Conservation (phyloP, 2,888 invertebrate genomes). For the Miltochrista miniata region DNA sequence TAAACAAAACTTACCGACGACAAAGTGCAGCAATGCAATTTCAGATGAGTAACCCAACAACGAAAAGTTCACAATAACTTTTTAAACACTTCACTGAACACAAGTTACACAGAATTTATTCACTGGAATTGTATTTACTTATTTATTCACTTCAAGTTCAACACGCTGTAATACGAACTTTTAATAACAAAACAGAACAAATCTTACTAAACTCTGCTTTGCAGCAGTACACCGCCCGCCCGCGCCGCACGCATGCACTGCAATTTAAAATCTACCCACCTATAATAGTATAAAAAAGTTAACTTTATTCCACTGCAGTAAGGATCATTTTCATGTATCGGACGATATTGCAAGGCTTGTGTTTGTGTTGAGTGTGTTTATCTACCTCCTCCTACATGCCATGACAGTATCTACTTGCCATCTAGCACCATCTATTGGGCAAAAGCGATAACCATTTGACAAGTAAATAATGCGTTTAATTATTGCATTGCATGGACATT, state of each 20-base stretch:
- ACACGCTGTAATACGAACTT: conserved; percentile 34
- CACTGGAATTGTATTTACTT: conserved; percentile 24
- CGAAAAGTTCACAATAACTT: conserved; percentile 35
- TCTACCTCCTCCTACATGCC: too few species aligned
- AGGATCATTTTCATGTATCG: conserved; percentile 22
- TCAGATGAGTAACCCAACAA: conserved; percentile 25
- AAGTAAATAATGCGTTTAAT: conserved; percentile 13
- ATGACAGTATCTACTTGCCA: too few species aligned
- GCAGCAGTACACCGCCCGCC: conserved; percentile 20
- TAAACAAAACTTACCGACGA: conserved; percentile 67
- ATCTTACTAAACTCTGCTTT: conserved; percentile 27
- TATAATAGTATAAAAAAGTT: conserved; percentile 3
- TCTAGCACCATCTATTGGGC: conserved; percentile 19
- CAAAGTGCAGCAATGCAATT: conserved; percentile 60
- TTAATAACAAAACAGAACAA: conserved; percentile 30
- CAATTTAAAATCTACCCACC: conserved; percentile 15
- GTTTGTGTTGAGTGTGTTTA: too few species aligned
- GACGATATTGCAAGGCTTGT: too few species aligned
- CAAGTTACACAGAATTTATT: conserved; percentile 30
- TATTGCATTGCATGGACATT: conserved; percentile 8
- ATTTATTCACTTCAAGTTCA: conserved; percentile 29
- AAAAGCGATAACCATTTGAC: background rate
- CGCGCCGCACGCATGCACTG: conserved; percentile 40
- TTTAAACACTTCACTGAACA: conserved; percentile 38
- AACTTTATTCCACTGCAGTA: background rate